These are phyloP conservation scores for Flabesymbios commensalis DNA, from an alignment of 2,888 invertebrate genomes.

Conservation along the genomic window DNA sequence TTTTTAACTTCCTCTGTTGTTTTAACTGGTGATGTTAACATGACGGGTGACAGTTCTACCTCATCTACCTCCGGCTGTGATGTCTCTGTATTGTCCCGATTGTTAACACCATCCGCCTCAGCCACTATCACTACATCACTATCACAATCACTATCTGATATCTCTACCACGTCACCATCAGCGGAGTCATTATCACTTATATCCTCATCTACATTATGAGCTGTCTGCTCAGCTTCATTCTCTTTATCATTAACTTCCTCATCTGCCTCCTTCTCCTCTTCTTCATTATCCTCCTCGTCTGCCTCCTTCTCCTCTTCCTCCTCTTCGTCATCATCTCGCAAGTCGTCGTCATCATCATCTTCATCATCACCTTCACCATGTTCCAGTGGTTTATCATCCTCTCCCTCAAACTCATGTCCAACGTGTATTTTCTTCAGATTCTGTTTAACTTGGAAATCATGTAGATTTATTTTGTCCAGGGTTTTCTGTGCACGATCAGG, in stretches of 20 bases:
- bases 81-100: too few species aligned
- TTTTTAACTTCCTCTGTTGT: too few species aligned
- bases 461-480: constrained; percentile 7
- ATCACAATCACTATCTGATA: not conserved
- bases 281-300: constrained; percentile 3
- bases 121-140: too few species aligned
- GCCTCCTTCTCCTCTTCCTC: constrained; percentile 6
- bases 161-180: constrained; percentile 36
- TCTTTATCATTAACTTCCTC: constrained; percentile 11
- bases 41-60: too few species aligned
- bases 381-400: constrained; percentile 48
- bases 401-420: constrained; percentile 55
- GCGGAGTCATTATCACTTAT: constrained; percentile 22
- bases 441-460: constrained; percentile 44
- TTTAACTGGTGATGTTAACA: too few species aligned
- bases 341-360: constrained; percentile 12
- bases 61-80: too few species aligned
- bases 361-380: constrained; percentile 9
- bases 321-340: not conserved
- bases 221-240: constrained; percentile 10
- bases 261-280: not conserved
- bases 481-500: not conserved
- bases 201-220: not conserved
- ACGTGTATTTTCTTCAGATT: constrained; percentile 59
- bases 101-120: too few species aligned